Evolutionary conservation across 2,888 invertebrate genomes (phyloP).

Genomic region (Terebella lapidaria): DNA sequence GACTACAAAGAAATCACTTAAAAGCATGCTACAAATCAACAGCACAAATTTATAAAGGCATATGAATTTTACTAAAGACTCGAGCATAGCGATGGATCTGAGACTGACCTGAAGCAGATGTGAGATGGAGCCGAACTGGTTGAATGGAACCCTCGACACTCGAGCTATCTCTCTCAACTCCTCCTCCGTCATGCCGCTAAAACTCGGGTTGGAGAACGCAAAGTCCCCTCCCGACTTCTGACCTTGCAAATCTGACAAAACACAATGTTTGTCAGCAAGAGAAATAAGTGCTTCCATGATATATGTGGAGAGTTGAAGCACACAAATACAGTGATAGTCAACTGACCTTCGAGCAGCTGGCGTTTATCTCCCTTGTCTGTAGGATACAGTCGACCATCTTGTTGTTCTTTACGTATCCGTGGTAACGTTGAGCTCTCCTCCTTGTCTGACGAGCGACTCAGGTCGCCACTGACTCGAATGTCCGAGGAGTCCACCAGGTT

Average conservation of each 20-base stretch:
- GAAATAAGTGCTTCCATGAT: no score
- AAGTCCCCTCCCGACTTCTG: background rate
- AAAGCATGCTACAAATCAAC: no score
- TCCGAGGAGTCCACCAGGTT: background rate
- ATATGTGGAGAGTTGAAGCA: no score
- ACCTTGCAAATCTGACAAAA: background rate
- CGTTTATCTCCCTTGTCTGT: background rate
- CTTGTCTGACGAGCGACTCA: background rate
- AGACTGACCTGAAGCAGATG: background rate
- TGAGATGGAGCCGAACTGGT: background rate
- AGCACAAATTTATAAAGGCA: background rate
- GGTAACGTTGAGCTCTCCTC: background rate
- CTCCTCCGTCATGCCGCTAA: background rate
- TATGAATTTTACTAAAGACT: background rate
- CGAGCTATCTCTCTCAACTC: conserved; percentile 1
- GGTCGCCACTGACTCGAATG: background rate
- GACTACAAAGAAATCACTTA: no score
- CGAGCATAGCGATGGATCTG: no score
- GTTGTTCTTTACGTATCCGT: background rate
- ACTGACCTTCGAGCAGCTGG: background rate
- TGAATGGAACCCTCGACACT: conserved; percentile 2
- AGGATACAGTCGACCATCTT: background rate
- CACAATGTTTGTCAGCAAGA: no score
- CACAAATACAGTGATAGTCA: no score
- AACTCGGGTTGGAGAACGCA: conserved; percentile 1